Conservation (phyloP, 2,888 invertebrate genomes). For the Eupithecia centaureata region DNA sequence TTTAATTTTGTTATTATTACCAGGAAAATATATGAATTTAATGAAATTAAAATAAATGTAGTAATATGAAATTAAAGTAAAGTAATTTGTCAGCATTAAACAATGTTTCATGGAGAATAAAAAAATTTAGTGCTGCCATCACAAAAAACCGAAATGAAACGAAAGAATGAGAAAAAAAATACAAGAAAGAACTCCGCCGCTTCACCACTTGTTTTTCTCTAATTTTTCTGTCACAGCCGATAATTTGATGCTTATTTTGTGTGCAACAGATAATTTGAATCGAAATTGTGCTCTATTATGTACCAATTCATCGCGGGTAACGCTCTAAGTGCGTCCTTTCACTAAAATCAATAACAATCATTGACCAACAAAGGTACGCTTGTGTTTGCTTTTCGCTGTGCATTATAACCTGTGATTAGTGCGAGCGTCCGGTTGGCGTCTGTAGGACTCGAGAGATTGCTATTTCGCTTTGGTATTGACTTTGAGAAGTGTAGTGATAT, state of each 20-base stretch:
- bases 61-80: background rate
- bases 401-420: constrained; percentile 82
- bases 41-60: background rate
- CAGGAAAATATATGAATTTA: background rate
- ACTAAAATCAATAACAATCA: constrained; percentile 84
- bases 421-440: constrained; percentile 84
- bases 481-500: constrained; percentile 58
- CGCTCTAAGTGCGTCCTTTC: constrained; percentile 76
- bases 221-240: constrained; percentile 82
- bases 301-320: constrained; percentile 71
- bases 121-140: constrained; percentile 19
- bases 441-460: constrained; percentile 71
- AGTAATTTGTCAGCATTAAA: background rate
- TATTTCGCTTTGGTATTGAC: constrained; percentile 55
- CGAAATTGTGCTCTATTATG: constrained; percentile 77
- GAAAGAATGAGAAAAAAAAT: constrained; percentile 77
- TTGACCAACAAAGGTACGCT: constrained; percentile 84
- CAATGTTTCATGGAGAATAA: background rate
- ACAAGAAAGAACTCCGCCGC: constrained; percentile 72
- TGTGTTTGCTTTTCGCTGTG: constrained; percentile 78
- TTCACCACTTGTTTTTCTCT: constrained; percentile 84
- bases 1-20: background rate
- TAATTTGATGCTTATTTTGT: constrained; percentile 82
- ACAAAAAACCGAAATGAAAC: constrained; percentile 35
- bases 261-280: constrained; percentile 81